A percentile compares a stretch with the other conserved stretches of the same genome.
Evolutionary conservation across 2,797 vertebrate genomes (phyloP).

Genomic region (Pangasius sanitwongsei): DNA sequence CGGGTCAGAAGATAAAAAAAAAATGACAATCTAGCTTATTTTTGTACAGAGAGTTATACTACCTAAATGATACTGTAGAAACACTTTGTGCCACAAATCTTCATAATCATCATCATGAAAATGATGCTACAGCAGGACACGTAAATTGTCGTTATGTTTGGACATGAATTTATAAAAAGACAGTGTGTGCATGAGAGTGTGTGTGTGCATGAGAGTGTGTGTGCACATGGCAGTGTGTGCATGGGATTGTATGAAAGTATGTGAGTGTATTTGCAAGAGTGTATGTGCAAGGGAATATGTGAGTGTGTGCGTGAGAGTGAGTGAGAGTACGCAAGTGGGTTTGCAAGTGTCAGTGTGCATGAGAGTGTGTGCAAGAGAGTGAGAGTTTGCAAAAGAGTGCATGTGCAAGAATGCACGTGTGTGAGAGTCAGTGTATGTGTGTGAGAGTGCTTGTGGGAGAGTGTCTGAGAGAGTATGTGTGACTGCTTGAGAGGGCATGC

Average conservation of each 20-base stretch:
- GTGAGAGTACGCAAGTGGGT: background rate
- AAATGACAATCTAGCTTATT: constrained; percentile 63
- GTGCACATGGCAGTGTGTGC: background rate
- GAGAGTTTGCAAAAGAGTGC: background rate
- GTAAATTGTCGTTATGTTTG: background rate
- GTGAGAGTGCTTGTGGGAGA: background rate
- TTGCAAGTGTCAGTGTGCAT: background rate
- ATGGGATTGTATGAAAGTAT: background rate
- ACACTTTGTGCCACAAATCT: constrained; percentile 16
- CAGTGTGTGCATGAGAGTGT: background rate
- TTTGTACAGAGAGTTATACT: constrained; percentile 39
- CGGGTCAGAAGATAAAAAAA: constrained; percentile 9
- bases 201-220: background rate
- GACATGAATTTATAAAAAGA: background rate
- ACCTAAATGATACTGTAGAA: constrained; percentile 36
- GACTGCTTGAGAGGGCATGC: background rate
- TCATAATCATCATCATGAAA: background rate
- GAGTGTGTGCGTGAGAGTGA: constrained; percentile 2
- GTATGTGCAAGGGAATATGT: background rate
- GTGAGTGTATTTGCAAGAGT: background rate
- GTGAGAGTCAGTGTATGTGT: background rate
- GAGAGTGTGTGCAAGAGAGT: background rate
- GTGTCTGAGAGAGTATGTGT: background rate
- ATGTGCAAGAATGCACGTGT: no score
- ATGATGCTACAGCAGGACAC: constrained; percentile 9